These are phyloP conservation scores for Ferdinandea cuprea DNA, from an alignment of 2,888 invertebrate species.

Conservation along the genomic window DNA sequence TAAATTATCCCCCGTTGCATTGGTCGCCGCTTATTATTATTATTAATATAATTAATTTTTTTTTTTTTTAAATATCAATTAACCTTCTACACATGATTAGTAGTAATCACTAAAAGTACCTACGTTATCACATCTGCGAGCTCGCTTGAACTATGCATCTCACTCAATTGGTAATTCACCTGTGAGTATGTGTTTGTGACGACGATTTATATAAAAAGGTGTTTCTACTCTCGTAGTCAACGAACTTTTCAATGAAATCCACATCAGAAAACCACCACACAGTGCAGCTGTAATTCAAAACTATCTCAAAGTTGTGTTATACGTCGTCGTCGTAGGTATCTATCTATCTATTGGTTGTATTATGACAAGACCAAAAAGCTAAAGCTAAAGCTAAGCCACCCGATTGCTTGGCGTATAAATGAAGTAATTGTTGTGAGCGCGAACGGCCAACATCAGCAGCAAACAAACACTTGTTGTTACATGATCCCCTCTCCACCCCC, in stretches of 20 bases:
- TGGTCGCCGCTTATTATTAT: too few species aligned
- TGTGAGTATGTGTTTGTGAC: slow-evolving; percentile 13
- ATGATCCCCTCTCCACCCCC: slow-evolving; percentile 38
- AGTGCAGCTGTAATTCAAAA: slow-evolving; percentile 69
- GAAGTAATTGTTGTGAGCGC: slow-evolving; percentile 53
- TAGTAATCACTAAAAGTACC: slow-evolving; percentile 32
- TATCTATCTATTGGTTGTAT: not conserved
- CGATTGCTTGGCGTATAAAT: slow-evolving; percentile 17
- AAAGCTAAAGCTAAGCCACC: slow-evolving; percentile 4
- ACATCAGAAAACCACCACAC: slow-evolving; percentile 73
- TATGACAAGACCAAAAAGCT: slow-evolving; percentile 41
- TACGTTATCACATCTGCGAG: slow-evolving; percentile 33
- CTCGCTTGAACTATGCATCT: slow-evolving; percentile 40
- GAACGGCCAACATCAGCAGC: slow-evolving; percentile 29
- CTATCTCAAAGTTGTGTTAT: slow-evolving; percentile 60
- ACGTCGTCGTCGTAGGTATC: slow-evolving; percentile 14
- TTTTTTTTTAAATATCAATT: slow-evolving; percentile 49
- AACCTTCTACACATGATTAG: slow-evolving; percentile 56
- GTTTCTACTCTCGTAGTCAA: slow-evolving; percentile 75
- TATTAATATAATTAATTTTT: too few species aligned
- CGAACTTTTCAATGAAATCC: slow-evolving; percentile 79
- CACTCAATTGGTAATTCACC: slow-evolving; percentile 25
- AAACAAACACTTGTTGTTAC: slow-evolving; percentile 69
- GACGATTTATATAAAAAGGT: slow-evolving; percentile 30
- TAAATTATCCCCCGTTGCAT: too few species aligned